phyloP scores from a whole-genome alignment of 2,888 invertebrate species.

The Tyria jacobaeae region DNA sequence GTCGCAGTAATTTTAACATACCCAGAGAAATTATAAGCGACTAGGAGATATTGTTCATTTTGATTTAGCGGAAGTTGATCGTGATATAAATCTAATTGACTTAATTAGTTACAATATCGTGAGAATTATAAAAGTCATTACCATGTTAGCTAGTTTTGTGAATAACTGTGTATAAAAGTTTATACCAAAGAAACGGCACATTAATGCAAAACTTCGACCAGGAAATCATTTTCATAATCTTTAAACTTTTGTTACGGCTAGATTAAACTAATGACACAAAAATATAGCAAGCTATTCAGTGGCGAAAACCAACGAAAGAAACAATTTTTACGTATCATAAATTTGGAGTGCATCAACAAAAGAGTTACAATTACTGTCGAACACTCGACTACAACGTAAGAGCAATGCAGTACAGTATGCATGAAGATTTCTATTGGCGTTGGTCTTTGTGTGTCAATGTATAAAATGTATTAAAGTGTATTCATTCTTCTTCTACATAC shows the following conservation, averaged over 20 bases:
- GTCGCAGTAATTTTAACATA: no score
- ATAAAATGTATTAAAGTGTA: background rate
- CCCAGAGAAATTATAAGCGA: no score
- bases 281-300: background rate
- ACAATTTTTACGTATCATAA: no score
- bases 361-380: no score
- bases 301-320: no score
- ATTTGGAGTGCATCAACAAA: no score
- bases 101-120: conserved; percentile 13
- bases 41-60: background rate
- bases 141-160: background rate
- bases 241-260: background rate
- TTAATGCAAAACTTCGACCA: background rate
- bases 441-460: background rate
- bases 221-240: background rate
- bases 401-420: no score
- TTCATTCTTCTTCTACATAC: background rate
- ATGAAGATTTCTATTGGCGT: background rate
- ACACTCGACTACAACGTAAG: no score
- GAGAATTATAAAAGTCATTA: conserved; percentile 15
- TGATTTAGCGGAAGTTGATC: conserved; percentile 1
- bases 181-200: no score
- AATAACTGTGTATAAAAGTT: background rate
- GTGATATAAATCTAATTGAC: conserved; percentile 4
- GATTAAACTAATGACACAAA: background rate